Base-by-base conservation (phyloP, 2,113 vertebrate genomes). In the Xyrauchen texanus region DNA sequence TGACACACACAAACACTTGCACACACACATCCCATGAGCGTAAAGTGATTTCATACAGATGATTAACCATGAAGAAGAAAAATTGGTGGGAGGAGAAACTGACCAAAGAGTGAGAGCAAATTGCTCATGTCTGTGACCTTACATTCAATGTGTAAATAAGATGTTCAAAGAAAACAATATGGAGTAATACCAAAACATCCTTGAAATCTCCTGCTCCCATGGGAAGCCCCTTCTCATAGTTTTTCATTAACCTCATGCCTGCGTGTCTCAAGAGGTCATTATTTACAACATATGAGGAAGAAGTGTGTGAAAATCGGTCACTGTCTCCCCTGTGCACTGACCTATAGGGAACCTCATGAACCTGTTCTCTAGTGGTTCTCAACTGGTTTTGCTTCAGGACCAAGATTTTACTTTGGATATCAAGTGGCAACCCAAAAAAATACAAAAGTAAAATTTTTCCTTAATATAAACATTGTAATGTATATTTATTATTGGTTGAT, bases 121-220 rank as follows among this genome's bases (percentile, higher is more conserved):
- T 82, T 82, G 80, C 66, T 81, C 77, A 84, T 75, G 86, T 81
- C 82, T 81, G 86, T 80, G 82, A 73, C 78, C 81, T 89, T 91
- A 89, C 89, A 84, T 88, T 87, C 83, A 84, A 91, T 86, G 81
- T 87, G 88, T 81, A 53, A 51, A 88, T 78, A 85, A 88, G 86
- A 80, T 81, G 82, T 86, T 87, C 84, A 90, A 90, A 86, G 86
- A 87, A 85, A 81, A 78, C 60, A 84, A 70, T 70, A 68, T 47
- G 47, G 72, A 81, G 89, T 90, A 84, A 85, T 86, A 79, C 77
- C 81, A 49, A 45, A 9, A 82, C 80, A 74, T 88, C 89, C 89
- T 83, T 86, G 82, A 77, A 78, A 85, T 70, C 71, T 72, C 62
- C 58, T 81, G 60, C 75, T 81, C 7, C 51, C 69, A 61, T 75